Percentiles rank a stretch among this genome's conserved stretches.
Evolutionary conservation across 2,113 vertebrate genomes (phyloP).

Genomic region (Oenanthe melanoleuca): DNA sequence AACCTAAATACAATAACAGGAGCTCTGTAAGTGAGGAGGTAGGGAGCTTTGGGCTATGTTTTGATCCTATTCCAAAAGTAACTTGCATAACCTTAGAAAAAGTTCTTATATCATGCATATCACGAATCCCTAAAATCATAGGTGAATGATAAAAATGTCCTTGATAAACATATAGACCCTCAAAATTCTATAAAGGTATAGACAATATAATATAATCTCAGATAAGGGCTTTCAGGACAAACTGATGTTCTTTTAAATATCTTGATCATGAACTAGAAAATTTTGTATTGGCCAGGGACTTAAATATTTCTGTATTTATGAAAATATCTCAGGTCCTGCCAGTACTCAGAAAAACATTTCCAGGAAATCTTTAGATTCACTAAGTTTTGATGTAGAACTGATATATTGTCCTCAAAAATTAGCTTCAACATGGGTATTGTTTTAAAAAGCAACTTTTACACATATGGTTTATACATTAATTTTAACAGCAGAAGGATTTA

Average conservation of each 20-base stretch:
- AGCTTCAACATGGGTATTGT: not conserved
- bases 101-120: slow-evolving; percentile 71
- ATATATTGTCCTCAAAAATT: not conserved
- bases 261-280: slow-evolving; percentile 8
- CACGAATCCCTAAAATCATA: slow-evolving; percentile 71
- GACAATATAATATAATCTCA: slow-evolving; percentile 37
- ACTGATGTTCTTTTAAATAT: slow-evolving; percentile 13
- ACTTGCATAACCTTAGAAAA: slow-evolving; percentile 80
- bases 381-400: not conserved
- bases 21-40: slow-evolving; percentile 75
- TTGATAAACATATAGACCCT: slow-evolving; percentile 68
- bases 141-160: slow-evolving; percentile 76
- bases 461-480: not conserved
- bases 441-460: not conserved
- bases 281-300: slow-evolving; percentile 6
- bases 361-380: not conserved
- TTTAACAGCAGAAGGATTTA: not conserved
- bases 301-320: not conserved
- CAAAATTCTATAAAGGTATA: slow-evolving; percentile 51
- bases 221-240: slow-evolving; percentile 31
- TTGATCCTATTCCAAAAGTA: slow-evolving; percentile 89
- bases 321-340: not conserved
- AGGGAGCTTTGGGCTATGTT: slow-evolving; percentile 72
- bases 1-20: slow-evolving; percentile 87
- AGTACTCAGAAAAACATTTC: not conserved